Conservation (phyloP, 2,888 invertebrate species). For the Drosophila kambysellisi region DNA sequence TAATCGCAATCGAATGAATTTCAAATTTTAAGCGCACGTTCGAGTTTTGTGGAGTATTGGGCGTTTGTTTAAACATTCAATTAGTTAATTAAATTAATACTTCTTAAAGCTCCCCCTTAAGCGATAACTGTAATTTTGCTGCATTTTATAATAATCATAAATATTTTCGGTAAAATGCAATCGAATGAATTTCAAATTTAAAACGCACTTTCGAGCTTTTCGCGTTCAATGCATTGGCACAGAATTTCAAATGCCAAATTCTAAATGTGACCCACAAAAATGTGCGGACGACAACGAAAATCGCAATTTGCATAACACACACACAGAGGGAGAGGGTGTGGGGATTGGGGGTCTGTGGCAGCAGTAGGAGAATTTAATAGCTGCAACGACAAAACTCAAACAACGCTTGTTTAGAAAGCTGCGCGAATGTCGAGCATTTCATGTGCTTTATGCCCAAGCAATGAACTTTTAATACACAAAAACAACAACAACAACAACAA, state of each 20-base stretch:
- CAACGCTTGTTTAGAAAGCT: conserved; percentile 75
- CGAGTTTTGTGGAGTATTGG: conserved; percentile 15
- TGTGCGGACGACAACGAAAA: conserved; percentile 67
- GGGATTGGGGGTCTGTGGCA: not conserved
- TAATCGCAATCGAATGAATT: conserved; percentile 23
- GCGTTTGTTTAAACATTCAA: conserved; percentile 52
- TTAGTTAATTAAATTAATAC: conserved; percentile 6
- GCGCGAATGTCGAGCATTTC: conserved; percentile 70
- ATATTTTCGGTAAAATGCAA: not conserved
- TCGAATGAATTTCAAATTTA: conserved; percentile 41
- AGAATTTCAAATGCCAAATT: conserved; percentile 57
- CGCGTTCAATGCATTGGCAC: conserved; percentile 59
- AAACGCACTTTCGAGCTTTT: conserved; percentile 27
- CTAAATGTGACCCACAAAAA: conserved; percentile 49
- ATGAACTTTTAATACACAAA: conserved; percentile 79
- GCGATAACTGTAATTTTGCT: not conserved
- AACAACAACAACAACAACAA: conserved; percentile 46
- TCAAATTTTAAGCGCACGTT: conserved; percentile 35
- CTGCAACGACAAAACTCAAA: conserved; percentile 76
- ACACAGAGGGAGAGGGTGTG: conserved; percentile 12
- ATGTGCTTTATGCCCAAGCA: conserved; percentile 79
- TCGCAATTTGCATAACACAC: conserved; percentile 73
- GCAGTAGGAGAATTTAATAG: conserved; percentile 68
- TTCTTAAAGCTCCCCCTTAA: no score
- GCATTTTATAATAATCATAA: not conserved